phyloP scores from a whole-genome alignment of 1,140 invertebrate genomes.

The Pseudomyrmex gracilis region DNA sequence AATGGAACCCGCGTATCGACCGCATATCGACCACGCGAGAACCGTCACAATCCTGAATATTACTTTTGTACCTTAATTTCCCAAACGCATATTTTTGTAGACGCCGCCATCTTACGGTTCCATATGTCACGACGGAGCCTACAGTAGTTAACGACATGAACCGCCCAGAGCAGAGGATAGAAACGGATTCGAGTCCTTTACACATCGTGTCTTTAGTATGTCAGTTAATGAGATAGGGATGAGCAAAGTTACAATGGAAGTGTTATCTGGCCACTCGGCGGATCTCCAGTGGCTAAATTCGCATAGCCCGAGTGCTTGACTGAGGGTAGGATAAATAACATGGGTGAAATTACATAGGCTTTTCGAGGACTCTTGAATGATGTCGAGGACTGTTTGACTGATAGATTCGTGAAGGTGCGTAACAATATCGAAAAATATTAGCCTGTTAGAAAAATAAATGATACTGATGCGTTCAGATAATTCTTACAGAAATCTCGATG shows the following conservation, averaged over 20 bases:
- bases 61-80: slow-evolving; percentile 68
- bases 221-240: slow-evolving; percentile 49
- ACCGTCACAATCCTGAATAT: slow-evolving; percentile 34
- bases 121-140: not conserved
- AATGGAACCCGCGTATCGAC: not conserved
- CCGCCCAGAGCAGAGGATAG: not conserved
- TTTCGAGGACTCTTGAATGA: slow-evolving; percentile 6
- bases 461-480: not conserved
- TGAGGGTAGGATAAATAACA: slow-evolving; percentile 34
- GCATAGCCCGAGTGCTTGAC: slow-evolving; percentile 16
- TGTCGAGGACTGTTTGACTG: no score
- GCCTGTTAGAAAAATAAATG: not conserved
- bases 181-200: not conserved
- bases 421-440: not conserved
- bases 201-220: slow-evolving; percentile 17
- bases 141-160: slow-evolving; percentile 39
- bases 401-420: not conserved
- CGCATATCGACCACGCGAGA: slow-evolving; percentile 19
- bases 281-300: slow-evolving; percentile 29
- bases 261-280: slow-evolving; percentile 45
- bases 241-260: slow-evolving; percentile 17
- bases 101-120: slow-evolving; percentile 14
- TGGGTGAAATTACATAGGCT: slow-evolving; percentile 77
- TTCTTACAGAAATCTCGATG: not conserved
- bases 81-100: slow-evolving; percentile 62